phyloP scores from a whole-genome alignment of 92 coral and sea anemone species.

The Umimayanthus kanabou region DNA sequence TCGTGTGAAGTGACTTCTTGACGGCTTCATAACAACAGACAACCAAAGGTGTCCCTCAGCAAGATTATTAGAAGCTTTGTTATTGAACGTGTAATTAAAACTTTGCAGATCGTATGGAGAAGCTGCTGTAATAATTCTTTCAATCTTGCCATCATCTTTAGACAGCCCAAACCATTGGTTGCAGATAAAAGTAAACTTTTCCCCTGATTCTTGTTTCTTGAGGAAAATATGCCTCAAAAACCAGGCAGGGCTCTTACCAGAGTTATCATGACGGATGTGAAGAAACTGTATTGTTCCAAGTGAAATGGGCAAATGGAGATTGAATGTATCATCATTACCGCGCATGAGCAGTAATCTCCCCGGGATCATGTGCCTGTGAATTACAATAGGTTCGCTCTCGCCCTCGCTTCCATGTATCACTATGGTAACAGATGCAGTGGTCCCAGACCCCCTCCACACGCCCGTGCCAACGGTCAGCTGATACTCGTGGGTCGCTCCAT shows the following conservation, averaged over 20 bases:
- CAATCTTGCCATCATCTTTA: conserved; percentile 75
- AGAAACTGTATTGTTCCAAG: conserved; percentile 65
- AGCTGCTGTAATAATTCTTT: conserved; percentile 63
- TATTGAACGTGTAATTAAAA: conserved; percentile 61
- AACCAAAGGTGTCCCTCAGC: conserved; percentile 87
- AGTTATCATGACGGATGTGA: conserved; percentile 74
- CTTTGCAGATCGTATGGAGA: conserved; percentile 54
- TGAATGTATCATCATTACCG: conserved; percentile 73
- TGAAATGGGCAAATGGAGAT: conserved; percentile 58
- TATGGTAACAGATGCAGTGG: conserved; percentile 78
- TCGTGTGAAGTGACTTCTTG: conserved; percentile 72
- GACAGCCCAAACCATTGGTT: conserved; percentile 79
- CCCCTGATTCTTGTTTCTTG: conserved; percentile 48
- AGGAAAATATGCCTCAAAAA: conserved; percentile 57
- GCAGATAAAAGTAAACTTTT: conserved; percentile 58
- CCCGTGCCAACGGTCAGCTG: conserved; percentile 69
- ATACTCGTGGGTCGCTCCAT: conserved; percentile 50
- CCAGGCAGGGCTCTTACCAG: conserved; percentile 78
- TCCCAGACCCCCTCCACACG: conserved; percentile 79
- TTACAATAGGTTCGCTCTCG: conserved; percentile 66
- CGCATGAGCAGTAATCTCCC: conserved; percentile 62
- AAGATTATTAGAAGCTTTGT: conserved; percentile 61
- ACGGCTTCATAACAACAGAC: conserved; percentile 81
- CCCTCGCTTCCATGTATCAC: conserved; percentile 84
- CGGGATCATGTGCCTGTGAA: conserved; percentile 62